Base-by-base conservation (phyloP, 2,113 vertebrate genomes). In the Circaetus cinerascens region DNA sequence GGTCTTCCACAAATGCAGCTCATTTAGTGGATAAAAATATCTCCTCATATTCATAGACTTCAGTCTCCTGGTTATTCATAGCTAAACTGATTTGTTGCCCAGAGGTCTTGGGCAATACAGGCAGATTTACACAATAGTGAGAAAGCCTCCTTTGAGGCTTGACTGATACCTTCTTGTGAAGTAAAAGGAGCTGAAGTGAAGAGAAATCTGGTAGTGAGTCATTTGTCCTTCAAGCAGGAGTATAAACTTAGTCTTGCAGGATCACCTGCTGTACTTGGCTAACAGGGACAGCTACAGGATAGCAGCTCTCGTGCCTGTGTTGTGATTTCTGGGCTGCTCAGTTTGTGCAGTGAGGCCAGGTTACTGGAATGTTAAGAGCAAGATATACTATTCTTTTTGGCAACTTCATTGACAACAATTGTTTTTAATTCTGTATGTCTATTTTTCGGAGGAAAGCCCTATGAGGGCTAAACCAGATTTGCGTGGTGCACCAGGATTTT, bases 21-120 rank as follows among this genome's bases (percentile, higher is more conserved):
- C 34, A 8, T 92, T 95, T 87, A 48, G 48, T 48, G 83, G 60
- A 62, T 86, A 95, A 94, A 97, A 97, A 94, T 91, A 92, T 72
- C 83, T 89, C 66, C 56, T 82, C 12, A 6, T 89, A 68, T 68
- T 82, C 73, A 56, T 36, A 48, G 73, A 75, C 78, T 84, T 95
- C 83, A 64, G 51, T 86, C 88, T 95, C 64, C 68, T 80, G 86
- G 75, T 93, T 95, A 86, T 92, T 92, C 79, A 14, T 71, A 80
- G 76, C 56, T n/a, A 16, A 56, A 26, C 32, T 78, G 83, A 66
- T 93, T 68, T 82, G 53, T 53, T 92, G 81, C 60, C 66, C 36
- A 36, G 90, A 80, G 60, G 46, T 81, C 72, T 93, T 78, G 77
- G 55, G 75, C 69, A 66, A 20, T 67, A 17, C 20, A 57, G 50